Base-by-base conservation (phyloP, 2,113 vertebrate genomes). In the Eulemur macaco region DNA sequence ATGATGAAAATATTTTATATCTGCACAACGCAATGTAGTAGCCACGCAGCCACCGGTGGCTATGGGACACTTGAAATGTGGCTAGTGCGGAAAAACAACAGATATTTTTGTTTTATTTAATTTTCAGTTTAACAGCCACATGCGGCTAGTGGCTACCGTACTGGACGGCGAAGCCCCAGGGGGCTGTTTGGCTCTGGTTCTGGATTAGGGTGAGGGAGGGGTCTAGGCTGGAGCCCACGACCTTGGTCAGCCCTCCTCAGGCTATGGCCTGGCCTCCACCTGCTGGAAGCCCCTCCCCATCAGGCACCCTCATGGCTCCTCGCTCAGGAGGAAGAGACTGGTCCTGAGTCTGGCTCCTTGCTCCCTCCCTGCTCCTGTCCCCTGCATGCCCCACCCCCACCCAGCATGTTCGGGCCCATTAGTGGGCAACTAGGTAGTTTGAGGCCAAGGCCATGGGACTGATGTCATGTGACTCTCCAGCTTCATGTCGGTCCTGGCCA, bases 21-120 rank as follows among this genome's bases (percentile, higher is more conserved):
- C 25, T 21, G 31, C 25, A 8, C 31, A 8, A 1, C 0, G 1
- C 0, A 37, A 8, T 5, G 0, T 6, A 52, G 23, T 23, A 54
- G 42, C 31, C 31, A 0, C 45, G 3, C 34, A 64, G 52, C 52
- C 58, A 8, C 9, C 0, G 0, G 63, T 2, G 66, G 74, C 56
- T 20, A 0, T 7, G 5, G 54, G 45, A 6, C 13, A 2, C 45
- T 42, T 34, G 31, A 58, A 39, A 23, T 5, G 47, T 14, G 77
- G 39, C 76, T 21, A 17, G 14, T 29, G 77, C n/a, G 11, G 37
- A 39, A 4, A 6, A 54, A 56, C 34, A 13, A 58, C 17, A 3
- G 54, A 34, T 18, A 6, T 2, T 4, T 63, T 6, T 0, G 42
- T 37, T 54, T 56, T 0, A 56, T 45, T 82, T 15, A 69, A 29